phyloP scores from a whole-genome alignment of 2,113 vertebrate genomes.

The Coregonus clupeaformis region DNA sequence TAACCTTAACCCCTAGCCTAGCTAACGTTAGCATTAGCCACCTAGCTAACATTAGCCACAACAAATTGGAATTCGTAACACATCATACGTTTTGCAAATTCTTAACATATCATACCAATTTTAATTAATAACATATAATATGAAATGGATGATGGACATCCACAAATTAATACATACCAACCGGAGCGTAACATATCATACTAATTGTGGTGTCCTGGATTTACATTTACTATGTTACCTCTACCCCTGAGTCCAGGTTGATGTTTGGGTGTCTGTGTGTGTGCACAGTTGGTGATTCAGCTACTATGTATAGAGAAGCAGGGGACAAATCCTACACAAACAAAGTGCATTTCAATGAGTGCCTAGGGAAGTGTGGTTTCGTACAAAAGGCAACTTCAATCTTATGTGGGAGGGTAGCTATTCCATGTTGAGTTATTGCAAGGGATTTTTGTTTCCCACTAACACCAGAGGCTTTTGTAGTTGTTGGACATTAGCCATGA shows the following conservation, averaged over 20 bases:
- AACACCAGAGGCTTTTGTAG: constrained; percentile 20
- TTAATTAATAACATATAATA: neutral
- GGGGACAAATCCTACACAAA: neutral
- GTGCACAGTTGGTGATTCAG: neutral
- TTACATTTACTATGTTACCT: too few species aligned
- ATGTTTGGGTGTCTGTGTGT: neutral
- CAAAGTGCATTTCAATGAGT: constrained; percentile 6
- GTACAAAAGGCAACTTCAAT: constrained; percentile 3
- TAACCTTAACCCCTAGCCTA: too few species aligned
- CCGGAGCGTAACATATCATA: too few species aligned
- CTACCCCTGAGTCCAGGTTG: too few species aligned
- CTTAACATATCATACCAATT: too few species aligned
- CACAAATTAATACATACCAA: neutral
- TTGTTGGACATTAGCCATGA: constrained; percentile 36
- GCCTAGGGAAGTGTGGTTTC: neutral
- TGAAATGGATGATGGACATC: too few species aligned
- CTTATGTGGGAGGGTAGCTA: constrained; percentile 14
- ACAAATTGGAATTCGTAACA: too few species aligned
- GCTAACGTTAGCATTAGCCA: too few species aligned
- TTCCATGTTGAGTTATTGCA: constrained; percentile 14
- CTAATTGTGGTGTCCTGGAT: too few species aligned
- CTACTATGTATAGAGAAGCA: neutral
- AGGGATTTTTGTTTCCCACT: constrained; percentile 21
- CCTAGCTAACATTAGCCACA: too few species aligned
- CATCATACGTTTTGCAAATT: too few species aligned